A percentile compares a stretch with the other conserved stretches of the same genome.
Conservation (phyloP, 2,113 vertebrate genomes). For the Ameiurus melas region DNA sequence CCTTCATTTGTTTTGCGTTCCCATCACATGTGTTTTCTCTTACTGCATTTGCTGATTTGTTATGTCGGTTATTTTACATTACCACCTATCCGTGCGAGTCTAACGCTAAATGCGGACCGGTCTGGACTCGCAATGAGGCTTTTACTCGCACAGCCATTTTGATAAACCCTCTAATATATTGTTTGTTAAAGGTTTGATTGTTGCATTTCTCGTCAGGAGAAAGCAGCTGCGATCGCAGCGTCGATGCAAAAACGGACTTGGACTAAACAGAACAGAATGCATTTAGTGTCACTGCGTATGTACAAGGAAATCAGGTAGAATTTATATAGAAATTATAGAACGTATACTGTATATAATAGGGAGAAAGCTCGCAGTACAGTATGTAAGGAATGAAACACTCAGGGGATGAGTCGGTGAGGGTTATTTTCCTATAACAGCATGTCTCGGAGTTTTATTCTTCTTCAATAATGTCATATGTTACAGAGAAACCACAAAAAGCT, state of each 20-base stretch:
- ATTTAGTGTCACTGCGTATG: neutral
- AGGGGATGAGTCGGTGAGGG: neutral
- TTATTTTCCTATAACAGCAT: neutral
- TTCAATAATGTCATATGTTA: neutral
- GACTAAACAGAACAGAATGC: neutral
- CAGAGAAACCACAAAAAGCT: neutral
- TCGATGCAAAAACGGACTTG: neutral
- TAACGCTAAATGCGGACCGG: slow-evolving; percentile 37
- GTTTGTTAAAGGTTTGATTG: slow-evolving; percentile 34
- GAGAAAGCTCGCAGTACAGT: neutral
- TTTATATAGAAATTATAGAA: neutral
- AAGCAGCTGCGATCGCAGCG: slow-evolving; percentile 26
- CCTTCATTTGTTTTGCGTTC: slow-evolving; percentile 65
- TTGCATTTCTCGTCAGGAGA: slow-evolving; percentile 12
- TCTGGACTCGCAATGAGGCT: slow-evolving; percentile 22
- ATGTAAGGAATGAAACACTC: neutral
- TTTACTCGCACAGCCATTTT: slow-evolving; percentile 16
- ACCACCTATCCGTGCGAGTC: slow-evolving; percentile 33
- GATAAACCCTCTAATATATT: slow-evolving; percentile 1
- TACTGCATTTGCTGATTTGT: slow-evolving; percentile 58
- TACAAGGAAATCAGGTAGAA: neutral
- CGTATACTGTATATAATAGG: neutral
- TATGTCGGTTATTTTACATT: slow-evolving; percentile 55
- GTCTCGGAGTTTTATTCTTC: neutral
- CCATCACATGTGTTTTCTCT: slow-evolving; percentile 67